Evolutionary conservation across 1,140 invertebrate genomes (phyloP).

Genomic region (Drosophila ogumai): DNA sequence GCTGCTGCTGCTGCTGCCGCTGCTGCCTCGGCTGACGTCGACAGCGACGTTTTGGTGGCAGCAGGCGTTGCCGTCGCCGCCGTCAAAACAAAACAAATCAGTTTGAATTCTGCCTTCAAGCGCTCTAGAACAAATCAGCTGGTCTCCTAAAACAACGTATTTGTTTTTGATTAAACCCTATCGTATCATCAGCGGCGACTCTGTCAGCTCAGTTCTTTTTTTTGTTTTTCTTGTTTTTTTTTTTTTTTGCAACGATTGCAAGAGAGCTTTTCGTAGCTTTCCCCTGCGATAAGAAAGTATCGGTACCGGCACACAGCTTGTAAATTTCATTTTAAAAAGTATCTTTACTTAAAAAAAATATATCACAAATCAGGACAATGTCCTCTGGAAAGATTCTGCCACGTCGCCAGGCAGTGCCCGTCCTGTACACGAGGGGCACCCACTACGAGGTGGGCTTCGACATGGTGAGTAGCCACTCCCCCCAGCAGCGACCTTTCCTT

Average conservation of each 20-base stretch:
- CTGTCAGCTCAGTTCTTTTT: background rate
- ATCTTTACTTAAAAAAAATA: background rate
- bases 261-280: constrained; percentile 6
- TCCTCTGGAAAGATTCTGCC: constrained; percentile 68
- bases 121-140: constrained; percentile 67
- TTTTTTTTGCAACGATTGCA: constrained; percentile 21
- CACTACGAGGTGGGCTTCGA: constrained; percentile 94
- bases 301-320: constrained; percentile 20
- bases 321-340: background rate
- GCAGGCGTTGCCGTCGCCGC: constrained; percentile 10
- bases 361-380: constrained; percentile 28
- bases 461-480: constrained; percentile 88
- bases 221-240: background rate
- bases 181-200: constrained; percentile 9
- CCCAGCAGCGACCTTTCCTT: background rate
- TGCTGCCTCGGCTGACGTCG: background rate
- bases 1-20: background rate
- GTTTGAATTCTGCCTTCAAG: constrained; percentile 80
- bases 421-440: constrained; percentile 91
- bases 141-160: background rate
- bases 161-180: constrained; percentile 14
- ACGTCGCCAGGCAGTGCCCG: constrained; percentile 89
- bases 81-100: constrained; percentile 74
- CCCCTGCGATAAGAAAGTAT: constrained; percentile 5
- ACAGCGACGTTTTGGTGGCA: background rate